A percentile compares a stretch with the other conserved stretches of the same genome.
Conservation (phyloP, 2,888 invertebrate genomes). For the Metalampra italica region DNA sequence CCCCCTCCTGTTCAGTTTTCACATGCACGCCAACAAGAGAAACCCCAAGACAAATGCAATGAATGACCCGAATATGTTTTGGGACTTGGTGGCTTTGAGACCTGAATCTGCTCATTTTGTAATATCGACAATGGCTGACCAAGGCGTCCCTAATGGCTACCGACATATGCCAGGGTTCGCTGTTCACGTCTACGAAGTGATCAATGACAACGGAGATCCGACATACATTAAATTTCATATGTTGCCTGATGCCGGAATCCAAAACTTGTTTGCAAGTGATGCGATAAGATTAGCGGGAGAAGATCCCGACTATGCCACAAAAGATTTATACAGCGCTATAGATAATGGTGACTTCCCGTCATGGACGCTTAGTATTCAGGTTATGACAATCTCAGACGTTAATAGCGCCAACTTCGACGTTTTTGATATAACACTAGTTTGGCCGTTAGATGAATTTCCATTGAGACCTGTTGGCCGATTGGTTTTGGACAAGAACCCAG, state of each 20-base stretch:
- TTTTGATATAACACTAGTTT: conserved; percentile 63
- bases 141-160: conserved; percentile 92
- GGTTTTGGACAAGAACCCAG: conserved; percentile 65
- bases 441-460: conserved; percentile 63
- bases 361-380: conserved; percentile 62
- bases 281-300: conserved; percentile 80
- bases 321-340: conserved; percentile 92
- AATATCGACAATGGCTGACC: conserved; percentile 87
- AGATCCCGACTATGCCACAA: conserved; percentile 89
- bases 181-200: conserved; percentile 91
- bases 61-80: conserved; percentile 43
- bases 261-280: conserved; percentile 80
- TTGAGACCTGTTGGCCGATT: conserved; percentile 69
- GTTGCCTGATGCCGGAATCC: conserved; percentile 91
- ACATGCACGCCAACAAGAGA: conserved; percentile 74
- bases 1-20: conserved; percentile 67
- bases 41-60: conserved; percentile 71
- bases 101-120: conserved; percentile 85
- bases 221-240: conserved; percentile 92
- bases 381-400: conserved; percentile 56
- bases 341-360: conserved; percentile 76
- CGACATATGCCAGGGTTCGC: conserved; percentile 94
- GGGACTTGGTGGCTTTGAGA: conserved; percentile 70
- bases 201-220: conserved; percentile 83
- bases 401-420: conserved; percentile 53